Evolutionary conservation across 1,140 invertebrate species (phyloP), one percentile per base, ranked within the genome.

Genomic region (Bicyclus anynana): DNA sequence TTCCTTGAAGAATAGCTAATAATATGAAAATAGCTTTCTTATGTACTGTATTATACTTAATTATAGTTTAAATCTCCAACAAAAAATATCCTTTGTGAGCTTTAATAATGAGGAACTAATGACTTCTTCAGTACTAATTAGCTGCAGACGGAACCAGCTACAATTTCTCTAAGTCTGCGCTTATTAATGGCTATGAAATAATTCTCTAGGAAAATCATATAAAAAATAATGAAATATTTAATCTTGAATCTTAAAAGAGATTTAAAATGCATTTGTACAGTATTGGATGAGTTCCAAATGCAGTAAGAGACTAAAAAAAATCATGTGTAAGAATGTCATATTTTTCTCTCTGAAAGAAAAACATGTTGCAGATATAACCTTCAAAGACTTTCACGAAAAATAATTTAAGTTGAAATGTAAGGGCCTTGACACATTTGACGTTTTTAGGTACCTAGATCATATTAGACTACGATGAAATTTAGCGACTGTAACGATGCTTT

Each of bases 61-160:
- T n/a, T n/a, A n/a, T n/a, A n/a, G n/a, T n/a, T n/a, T n/a, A n/a
- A n/a, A n/a, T n/a, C n/a, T n/a, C 23, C 23, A 23, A 23, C 7
- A 4, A 23, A 23, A 23, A 33, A 6, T 33, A 33, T 33, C 29
- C 29, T 12, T 33, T 12, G 20, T 38, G 38, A 42, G 27, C 26
- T 51, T 58, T 58, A 58, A 23, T 51, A 23, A 17, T n/a, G 48
- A 14, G 26, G 6, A 33, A 37, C 10, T 21, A 58, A 51, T 51
- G 21, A 23, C 23, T 16, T 51, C 38, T 58, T 51, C 49, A 58
- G 51, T 51, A 48, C 48, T 58, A 56, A 56, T 56, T 49, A 48
- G 35, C 47, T 58, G 55, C 55, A 58, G 12, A 12, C 49, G 23
- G 23, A 44, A 47, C 55, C 48, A 50, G 47, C 51, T 40, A 58